Base-by-base conservation (phyloP, 2,888 invertebrate genomes). In the Myathropa florea region DNA sequence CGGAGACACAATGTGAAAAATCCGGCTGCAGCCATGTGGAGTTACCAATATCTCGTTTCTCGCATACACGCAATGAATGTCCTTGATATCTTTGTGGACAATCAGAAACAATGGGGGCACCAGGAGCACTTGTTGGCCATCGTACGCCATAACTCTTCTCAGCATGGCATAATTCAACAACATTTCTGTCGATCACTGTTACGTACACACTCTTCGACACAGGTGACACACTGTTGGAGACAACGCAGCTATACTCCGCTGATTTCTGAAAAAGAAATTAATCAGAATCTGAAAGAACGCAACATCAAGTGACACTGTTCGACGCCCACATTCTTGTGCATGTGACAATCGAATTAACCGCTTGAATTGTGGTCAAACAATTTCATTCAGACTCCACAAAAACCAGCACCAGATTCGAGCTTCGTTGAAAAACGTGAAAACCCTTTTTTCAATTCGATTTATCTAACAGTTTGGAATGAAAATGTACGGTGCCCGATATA, bases 21-120 rank as follows among this genome's bases (percentile, higher is more conserved):
- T 97, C 96, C 0, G 97, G 96, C 60, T 94, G 92, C 89, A 94
- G 94, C 97, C 97, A 97, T 87, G 95, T 94, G 0, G 96, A 95
- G 24, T 94, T 95, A 39, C 94, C 95, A 18, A 94, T 93, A 89
- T 95, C 95, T 39, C 93, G 93, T 89, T 95, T 94, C 55, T 93
- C 93, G 89, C 96, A 96, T 36, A 94, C 93, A 61, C 95, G 92
- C 1, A 92, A 91, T 4, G 94, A 94, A 39, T 92, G 92, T 0
- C 94, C 94, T 64, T 92, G 93, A 78, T 94, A 94, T 2, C 94
- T 94, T 3, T 92, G 92, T 0, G 95, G 95, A 89, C 95, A 95
- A 78, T 94, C 94, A 90, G 95, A 89, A 90, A 96, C 90, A 10
- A 96, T 95, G 78, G 95, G 95, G 0, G 95, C 95, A 3, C 96